Evolutionary conservation across 2,888 invertebrate species (phyloP), one percentile per base, ranked within the genome.

Genomic region (Caenorhabditis uteleia): DNA sequence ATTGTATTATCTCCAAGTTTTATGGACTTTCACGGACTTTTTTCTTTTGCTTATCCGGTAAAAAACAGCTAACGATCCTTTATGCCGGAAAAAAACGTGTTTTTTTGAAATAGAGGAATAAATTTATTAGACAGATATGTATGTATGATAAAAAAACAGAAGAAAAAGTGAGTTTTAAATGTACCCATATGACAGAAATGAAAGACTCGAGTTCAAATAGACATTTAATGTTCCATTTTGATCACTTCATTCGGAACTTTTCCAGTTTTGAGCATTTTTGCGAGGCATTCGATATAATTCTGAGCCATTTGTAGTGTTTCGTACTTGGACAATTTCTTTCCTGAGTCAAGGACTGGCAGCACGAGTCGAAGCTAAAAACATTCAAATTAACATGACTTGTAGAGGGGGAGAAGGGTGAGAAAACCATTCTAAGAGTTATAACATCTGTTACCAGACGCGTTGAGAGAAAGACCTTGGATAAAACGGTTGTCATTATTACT

Each of bases 291-390:
- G 47, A 82, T 82, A 55, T 83, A 81, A 23, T 75, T 70, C 48
- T 83, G 83, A 2, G 83, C 83, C 80, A 81, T 79, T 53, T 79
- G 78, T 6, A 83, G 71, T 1, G 83, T 83, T 39, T 83, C 83
- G 62, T 72, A 82, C 53, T 83, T 83, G 33, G 81, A 81, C 34
- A 83, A 70, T 26, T 78, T 74, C 18, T 80, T 70, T 12, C 82
- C 83, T 33, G 78, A 71, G 47, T 79, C 83, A 38, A 78, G 58
- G 44, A 74, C 74, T 8, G 83, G 83, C n/a, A 83, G 69, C 14
- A 81, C 80, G 25, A 70, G 67, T 6, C 83, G 76, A 23, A 83
- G 75, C 76, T 76, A 66, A 54, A 80, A 71, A 34, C 29, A 40
- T 21, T 29, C 48, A 44, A 40, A 50, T 45, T 54, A 36, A n/a